Conservation (phyloP, 2,113 vertebrate species). For the Bos javanicus region DNA sequence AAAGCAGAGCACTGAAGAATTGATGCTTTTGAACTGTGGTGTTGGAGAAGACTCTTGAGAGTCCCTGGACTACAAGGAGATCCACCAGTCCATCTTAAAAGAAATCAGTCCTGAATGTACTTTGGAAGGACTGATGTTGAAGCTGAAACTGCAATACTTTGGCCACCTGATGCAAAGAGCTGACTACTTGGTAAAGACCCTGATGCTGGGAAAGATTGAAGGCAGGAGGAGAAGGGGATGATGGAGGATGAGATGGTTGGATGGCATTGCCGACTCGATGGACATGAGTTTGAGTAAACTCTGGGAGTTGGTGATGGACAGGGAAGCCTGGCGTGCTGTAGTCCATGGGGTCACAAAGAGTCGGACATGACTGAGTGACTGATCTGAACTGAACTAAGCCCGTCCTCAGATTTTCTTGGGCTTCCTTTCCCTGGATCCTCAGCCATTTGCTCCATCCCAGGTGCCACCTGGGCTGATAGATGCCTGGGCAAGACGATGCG, state of each 20-base stretch:
- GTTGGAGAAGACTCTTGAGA: not conserved
- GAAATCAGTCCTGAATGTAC: not conserved
- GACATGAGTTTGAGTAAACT: not conserved
- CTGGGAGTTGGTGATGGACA: not conserved
- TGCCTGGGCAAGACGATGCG: not conserved
- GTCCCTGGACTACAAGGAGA: not conserved
- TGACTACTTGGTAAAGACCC: not conserved
- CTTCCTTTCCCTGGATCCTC: not conserved
- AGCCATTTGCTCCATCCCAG: not conserved
- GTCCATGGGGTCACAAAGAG: not conserved
- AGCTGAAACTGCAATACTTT: not conserved
- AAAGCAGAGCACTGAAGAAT: not conserved
- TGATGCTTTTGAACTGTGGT: not conserved
- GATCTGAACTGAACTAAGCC: not conserved
- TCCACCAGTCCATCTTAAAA: not conserved
- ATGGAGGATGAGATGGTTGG: not conserved
- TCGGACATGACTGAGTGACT: accelerated
- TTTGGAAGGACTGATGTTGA: not conserved
- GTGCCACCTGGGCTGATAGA: not conserved
- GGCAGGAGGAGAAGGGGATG: not conserved
- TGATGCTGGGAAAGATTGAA: not conserved
- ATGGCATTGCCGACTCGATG: accelerated
- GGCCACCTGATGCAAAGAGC: not conserved
- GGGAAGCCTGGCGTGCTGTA: not conserved
- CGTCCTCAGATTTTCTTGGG: not conserved